These are phyloP conservation scores for Pomatostomus ruficeps DNA, from an alignment of 2,113 vertebrate genomes.

Conservation along the genomic window DNA sequence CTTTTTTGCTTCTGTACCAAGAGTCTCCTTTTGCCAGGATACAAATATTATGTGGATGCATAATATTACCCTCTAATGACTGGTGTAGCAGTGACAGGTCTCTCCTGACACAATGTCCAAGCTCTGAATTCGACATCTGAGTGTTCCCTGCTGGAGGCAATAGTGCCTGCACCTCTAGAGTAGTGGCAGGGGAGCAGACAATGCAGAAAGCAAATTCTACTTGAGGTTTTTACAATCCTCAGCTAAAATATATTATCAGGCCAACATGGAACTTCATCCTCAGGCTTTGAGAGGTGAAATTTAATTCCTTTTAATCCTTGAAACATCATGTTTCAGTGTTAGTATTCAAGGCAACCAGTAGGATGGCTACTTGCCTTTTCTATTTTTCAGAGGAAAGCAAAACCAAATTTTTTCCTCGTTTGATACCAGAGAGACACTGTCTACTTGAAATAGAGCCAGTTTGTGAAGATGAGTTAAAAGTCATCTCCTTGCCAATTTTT, in stretches of 20 bases:
- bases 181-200: neutral
- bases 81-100: neutral
- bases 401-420: slow-evolving; percentile 9
- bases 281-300: neutral
- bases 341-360: neutral
- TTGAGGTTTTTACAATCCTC: neutral
- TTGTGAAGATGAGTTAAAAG: slow-evolving; percentile 57
- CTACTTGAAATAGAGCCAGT: slow-evolving; percentile 46
- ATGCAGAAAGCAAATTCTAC: neutral
- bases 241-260: neutral
- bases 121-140: neutral
- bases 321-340: neutral
- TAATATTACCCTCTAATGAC: neutral
- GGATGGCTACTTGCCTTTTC: slow-evolving; percentile 31
- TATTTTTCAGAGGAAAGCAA: neutral
- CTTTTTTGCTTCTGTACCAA: neutral
- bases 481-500: slow-evolving; percentile 57
- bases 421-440: slow-evolving; percentile 30
- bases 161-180: neutral
- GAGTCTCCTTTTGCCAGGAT: neutral
- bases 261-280: neutral
- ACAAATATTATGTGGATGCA: neutral
- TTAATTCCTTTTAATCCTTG: neutral
- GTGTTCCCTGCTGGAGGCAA: neutral
- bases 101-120: neutral